Conservation (phyloP, 2,888 invertebrate genomes). For the Apomyelois bistriatella region DNA sequence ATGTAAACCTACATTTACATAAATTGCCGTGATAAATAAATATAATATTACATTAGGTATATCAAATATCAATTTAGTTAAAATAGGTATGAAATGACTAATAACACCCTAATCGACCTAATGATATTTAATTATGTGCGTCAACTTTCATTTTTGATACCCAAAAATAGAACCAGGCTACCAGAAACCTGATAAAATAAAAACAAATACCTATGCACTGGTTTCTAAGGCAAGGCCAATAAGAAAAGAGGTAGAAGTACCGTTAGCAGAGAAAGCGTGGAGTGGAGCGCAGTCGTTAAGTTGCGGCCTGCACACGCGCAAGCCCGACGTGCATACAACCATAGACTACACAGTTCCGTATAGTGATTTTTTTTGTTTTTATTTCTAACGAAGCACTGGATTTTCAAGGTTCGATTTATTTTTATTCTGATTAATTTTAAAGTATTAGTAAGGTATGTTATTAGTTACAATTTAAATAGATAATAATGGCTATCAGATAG, state of each 20-base stretch:
- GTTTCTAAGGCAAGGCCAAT: slow-evolving; percentile 25
- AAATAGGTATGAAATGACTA: background rate
- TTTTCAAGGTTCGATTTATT: background rate
- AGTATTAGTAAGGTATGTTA: too few relatives aligned
- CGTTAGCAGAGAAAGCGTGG: slow-evolving; percentile 67
- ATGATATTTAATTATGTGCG: background rate
- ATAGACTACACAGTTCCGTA: background rate
- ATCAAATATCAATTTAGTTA: too few relatives aligned
- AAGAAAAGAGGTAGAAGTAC: slow-evolving; percentile 43
- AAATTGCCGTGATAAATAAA: too few relatives aligned
- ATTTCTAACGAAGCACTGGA: background rate
- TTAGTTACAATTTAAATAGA: too few relatives aligned
- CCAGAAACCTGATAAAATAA: background rate
- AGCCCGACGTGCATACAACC: background rate
- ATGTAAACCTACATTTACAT: too few relatives aligned
- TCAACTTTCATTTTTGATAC: background rate
- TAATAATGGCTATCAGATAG: too few relatives aligned
- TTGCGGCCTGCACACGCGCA: slow-evolving; percentile 6
- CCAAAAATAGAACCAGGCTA: background rate
- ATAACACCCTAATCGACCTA: background rate
- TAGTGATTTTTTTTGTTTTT: background rate
- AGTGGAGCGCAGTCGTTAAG: slow-evolving; percentile 26
- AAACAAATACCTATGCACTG: slow-evolving; percentile 25
- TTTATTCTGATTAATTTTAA: background rate
- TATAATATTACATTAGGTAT: too few relatives aligned